These are phyloP conservation scores for Dinomys branickii DNA, from an alignment of 2,113 vertebrate species.

Conservation along the genomic window DNA sequence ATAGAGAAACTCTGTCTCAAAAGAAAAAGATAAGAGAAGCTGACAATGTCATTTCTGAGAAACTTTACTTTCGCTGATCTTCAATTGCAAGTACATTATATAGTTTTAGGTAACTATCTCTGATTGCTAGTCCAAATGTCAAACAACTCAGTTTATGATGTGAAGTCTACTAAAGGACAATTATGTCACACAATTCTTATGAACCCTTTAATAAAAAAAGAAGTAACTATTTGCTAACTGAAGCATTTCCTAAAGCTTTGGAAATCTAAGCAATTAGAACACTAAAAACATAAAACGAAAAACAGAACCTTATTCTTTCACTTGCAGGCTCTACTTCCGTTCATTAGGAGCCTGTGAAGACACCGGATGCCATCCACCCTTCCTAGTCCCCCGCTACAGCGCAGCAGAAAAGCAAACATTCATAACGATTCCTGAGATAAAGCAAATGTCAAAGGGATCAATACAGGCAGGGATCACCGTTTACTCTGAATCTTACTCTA, in stretches of 20 bases:
- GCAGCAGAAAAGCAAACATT: background rate
- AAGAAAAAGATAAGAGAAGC: background rate
- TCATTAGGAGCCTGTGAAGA: background rate
- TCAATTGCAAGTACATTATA: background rate
- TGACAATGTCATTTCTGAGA: background rate
- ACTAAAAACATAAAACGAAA: background rate
- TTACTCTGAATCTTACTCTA: background rate
- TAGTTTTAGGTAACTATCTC: constrained; percentile 7
- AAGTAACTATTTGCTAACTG: constrained; percentile 26
- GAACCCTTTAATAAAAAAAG: background rate
- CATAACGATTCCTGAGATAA: background rate
- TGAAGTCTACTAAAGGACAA: background rate
- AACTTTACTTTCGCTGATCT: constrained; percentile 21
- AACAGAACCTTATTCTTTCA: background rate
- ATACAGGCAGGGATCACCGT: background rate
- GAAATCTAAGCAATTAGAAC: constrained; percentile 36
- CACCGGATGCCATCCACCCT: background rate
- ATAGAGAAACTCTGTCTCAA: background rate
- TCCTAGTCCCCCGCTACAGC: background rate
- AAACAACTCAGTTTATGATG: constrained; percentile 28
- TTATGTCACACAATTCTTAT: background rate
- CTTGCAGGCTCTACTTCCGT: background rate
- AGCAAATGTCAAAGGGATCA: background rate
- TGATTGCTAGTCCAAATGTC: constrained; percentile 16
- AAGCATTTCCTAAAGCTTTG: background rate